Percentiles rank a stretch among this genome's conserved stretches.
phyloP scores from a whole-genome alignment of 2,113 vertebrate species.

The Eurystomus gularis region DNA sequence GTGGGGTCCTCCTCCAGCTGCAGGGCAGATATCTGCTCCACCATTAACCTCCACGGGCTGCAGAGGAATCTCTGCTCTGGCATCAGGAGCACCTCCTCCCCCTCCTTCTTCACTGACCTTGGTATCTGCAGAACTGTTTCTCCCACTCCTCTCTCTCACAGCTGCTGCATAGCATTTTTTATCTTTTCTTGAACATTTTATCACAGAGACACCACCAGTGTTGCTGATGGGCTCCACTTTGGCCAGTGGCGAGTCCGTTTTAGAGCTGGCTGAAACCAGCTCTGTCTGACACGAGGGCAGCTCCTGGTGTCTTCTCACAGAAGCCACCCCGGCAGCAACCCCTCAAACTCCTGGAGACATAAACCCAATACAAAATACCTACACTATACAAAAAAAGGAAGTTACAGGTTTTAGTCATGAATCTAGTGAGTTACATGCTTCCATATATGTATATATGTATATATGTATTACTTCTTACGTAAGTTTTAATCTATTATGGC shows the following conservation, averaged over 20 bases:
- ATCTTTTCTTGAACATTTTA: background rate
- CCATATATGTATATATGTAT: no score
- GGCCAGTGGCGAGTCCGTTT: background rate
- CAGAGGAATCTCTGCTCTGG: background rate
- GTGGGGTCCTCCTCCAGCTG: fast-evolving
- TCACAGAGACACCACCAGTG: background rate
- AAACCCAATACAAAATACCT: background rate
- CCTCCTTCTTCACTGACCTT: background rate
- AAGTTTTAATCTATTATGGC: background rate
- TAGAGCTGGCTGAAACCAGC: background rate
- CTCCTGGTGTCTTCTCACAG: background rate
- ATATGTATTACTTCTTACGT: background rate
- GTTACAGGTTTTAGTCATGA: background rate
- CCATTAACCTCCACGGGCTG: background rate
- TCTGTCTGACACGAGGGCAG: background rate
- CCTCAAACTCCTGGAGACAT: background rate
- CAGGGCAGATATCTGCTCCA: background rate
- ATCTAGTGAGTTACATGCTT: background rate
- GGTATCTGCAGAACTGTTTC: background rate
- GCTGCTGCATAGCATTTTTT: background rate
- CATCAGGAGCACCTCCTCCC: background rate
- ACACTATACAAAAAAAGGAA: background rate
- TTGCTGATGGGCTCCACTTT: background rate
- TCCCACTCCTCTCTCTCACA: background rate
- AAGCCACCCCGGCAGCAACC: background rate